Evolutionary conservation across 2,797 vertebrate genomes (phyloP), one percentile per base, ranked within the genome.

Genomic region (Numenius phaeopus): DNA sequence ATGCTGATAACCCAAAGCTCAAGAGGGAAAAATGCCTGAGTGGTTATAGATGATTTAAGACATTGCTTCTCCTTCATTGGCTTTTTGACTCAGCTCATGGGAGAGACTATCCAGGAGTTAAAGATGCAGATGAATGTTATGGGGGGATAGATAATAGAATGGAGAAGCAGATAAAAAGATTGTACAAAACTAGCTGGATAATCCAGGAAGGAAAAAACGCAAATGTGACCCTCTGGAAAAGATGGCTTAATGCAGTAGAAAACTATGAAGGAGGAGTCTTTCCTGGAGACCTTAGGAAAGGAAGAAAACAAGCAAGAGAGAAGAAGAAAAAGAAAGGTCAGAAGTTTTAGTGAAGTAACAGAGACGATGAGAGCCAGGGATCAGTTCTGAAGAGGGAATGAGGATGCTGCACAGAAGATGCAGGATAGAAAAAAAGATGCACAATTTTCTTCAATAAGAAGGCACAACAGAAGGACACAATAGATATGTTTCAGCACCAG

Each of bases 141-240:
- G 14, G 3, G 84, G 49, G 22, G 70, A 29, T 46, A 65, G 20
- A 58, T 13, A 91, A 50, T 3, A 57, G 19, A 86, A 75, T 7
- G 16, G 15, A 83, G 21, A 49, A 86, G 22, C 23, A 70, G 14
- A 55, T 30, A 3, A 55, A 77, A 86, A 65, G 0, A 1, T 64
- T 73, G 23, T 64, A 39, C 9, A 64, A 84, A 81, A 40, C 24
- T 39, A 61, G 10, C 39, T 18, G 13, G 7, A 26, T 37, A 83
- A 50, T 2, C 2, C 14, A 50, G 4, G 5, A 29, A n/a, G 11
- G 3, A 46, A 50, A 64, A 55, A 72, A 22, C n/a, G 1, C 2
- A 75, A 66, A 50, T 26, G 8, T 10, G 4, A 40, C 14, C 10
- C 15, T 46, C 18, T 76, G n/a, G 26, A 80, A 85, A 89, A 62